These are phyloP conservation scores for Cheirogaleus medius DNA, from an alignment of 2,113 vertebrate species.

Conservation along the genomic window DNA sequence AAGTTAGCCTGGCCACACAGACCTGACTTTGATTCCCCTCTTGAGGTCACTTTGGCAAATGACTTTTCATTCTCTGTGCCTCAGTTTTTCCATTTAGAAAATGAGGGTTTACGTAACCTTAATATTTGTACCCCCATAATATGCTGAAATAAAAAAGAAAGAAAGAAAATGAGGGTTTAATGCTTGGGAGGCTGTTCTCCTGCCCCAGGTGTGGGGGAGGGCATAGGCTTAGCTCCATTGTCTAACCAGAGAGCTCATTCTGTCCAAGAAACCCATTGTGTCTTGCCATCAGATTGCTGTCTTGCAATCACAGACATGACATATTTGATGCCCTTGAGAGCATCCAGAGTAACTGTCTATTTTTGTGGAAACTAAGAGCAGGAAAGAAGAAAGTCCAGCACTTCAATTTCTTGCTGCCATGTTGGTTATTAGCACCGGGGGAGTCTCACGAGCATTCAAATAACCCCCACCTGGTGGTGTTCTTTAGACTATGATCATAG, in stretches of 20 bases:
- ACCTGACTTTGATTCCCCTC: neutral
- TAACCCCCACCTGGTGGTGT: neutral
- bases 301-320: neutral
- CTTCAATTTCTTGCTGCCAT: neutral
- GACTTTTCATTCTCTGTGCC: neutral
- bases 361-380: neutral
- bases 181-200: neutral
- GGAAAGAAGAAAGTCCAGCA: neutral
- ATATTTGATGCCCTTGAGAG: neutral
- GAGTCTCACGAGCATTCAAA: neutral
- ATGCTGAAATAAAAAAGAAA: no score
- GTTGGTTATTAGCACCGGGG: neutral
- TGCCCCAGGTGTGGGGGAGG: neutral
- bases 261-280: neutral
- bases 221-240: neutral
- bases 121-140: no score
- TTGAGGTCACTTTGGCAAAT: neutral
- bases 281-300: neutral
- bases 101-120: no score
- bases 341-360: neutral
- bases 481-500: neutral
- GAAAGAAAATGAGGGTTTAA: no score
- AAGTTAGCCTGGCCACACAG: neutral
- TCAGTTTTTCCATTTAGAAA: no score
- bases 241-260: neutral